Base-by-base conservation (phyloP, 1,140 invertebrate genomes). In the Camponotus vicinus region DNA sequence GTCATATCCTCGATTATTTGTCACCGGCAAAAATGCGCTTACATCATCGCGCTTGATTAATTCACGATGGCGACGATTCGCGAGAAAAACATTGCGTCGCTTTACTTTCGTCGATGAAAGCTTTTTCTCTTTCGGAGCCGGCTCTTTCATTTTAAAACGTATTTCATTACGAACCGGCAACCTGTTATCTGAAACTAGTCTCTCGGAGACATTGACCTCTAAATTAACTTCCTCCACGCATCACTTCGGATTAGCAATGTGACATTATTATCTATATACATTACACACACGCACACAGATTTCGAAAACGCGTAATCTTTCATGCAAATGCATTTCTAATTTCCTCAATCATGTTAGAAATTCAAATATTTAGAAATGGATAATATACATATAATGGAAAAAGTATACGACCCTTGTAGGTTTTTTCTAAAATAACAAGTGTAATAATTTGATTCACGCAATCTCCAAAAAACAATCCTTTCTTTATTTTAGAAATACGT, bases 41-140 rank as follows among this genome's bases (percentile, higher is more conserved):
- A 83, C 79, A 63, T 83, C 79, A 83, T 83, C 69, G 55, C 69
- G 79, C 18, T 21, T 79, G 45, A 85, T 85, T 78, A 37, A 37
- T 59, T 49, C 27, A 32, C 40, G 63, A 37, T 15, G 61, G 13
- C 63, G 45, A 63, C 1, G 32, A 69, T 64, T 18, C n/a, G 6
- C 27, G 42, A 67, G 75, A 64, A 59, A 37, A 83, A 63, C 11
- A 49, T 49, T 18, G 40, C 13, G 55, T 61, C 18, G 42, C 8
- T 83, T 61, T n/a, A 61, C 8, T 9, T 32, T 13, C 27, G 21
- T 27, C 79, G 18, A 18, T 42, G 69, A 73, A 73, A 59, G 37
- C 27, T 6, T 32, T 40, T 27, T 27, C 21, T n/a, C 21, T 40
- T 40, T 2, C 42, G 42, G n/a, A 8, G 42, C 11, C 6, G 52